phyloP scores from a whole-genome alignment of 2,797 vertebrate genomes.

The Delichon dasypus region DNA sequence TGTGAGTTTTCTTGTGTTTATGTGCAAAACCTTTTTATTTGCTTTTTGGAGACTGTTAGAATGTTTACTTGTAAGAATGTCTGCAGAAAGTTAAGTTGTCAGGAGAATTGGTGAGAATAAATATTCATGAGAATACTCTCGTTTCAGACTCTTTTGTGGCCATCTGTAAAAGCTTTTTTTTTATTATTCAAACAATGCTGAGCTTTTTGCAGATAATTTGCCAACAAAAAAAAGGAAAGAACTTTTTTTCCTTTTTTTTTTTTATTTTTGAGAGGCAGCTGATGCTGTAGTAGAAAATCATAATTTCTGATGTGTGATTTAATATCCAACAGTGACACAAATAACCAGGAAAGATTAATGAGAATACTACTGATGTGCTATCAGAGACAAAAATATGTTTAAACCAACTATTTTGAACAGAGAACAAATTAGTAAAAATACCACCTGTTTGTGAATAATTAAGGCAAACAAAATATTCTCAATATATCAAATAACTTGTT shows the following conservation, averaged over 20 bases:
- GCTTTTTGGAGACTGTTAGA: neutral
- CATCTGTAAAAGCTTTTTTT: constrained; percentile 63
- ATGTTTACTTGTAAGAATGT: constrained; percentile 21
- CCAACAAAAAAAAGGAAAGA: neutral
- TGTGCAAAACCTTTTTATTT: constrained; percentile 33
- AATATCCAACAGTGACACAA: neutral
- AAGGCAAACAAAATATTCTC: neutral
- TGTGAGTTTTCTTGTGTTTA: neutral
- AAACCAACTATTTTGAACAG: neutral
- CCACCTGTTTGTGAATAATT: constrained; percentile 33
- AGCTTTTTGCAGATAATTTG: constrained; percentile 52
- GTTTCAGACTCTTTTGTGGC: neutral
- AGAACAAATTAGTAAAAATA: neutral
- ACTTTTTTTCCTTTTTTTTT: neutral
- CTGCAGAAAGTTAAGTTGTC: constrained; percentile 36
- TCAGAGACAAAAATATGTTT: neutral
- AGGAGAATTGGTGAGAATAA: constrained; percentile 41
- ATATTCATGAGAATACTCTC: constrained; percentile 48
- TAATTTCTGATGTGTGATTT: neutral
- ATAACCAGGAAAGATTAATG: neutral
- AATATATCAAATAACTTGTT: neutral
- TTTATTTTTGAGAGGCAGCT: neutral
- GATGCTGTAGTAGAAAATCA: neutral
- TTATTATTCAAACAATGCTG: constrained; percentile 47
- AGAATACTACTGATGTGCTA: neutral